Base-by-base conservation (phyloP, 2,797 vertebrate genomes). In the Brachyrhaphis roseni region DNA sequence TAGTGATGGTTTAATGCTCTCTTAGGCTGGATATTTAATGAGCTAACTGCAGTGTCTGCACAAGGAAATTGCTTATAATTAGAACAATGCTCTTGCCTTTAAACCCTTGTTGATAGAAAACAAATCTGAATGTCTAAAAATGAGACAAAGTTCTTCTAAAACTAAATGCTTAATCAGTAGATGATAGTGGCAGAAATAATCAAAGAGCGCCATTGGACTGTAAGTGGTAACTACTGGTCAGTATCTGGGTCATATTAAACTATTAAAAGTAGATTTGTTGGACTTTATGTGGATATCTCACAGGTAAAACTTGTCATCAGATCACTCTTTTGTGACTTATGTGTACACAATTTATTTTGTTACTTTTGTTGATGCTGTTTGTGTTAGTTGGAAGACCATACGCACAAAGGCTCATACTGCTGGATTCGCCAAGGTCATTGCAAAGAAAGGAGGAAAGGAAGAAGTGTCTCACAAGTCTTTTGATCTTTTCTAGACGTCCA, bases 391-490 rank as follows among this genome's bases (percentile, higher is more conserved):
- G 57, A 77, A 66, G 28, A 80, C 46, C 64, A 46, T 70, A 47
- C n/a, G 78, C 76, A 80, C 16, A 46, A 31, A 73, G 78, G 84
- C 83, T 78, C 76, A 73, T 79, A 84, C 84, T 88, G 87, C 78
- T 82, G 85, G 81, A 84, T 77, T 79, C 82, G 88, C 86, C 90
- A 94, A 95, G 92, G 94, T 94, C 91, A 81, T 76, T 81, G 85
- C 83, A 76, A 89, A 93, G 64, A 76, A 39, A 75, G 51, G 93
- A 93, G 36, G 26, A 51, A 7, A 80, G 23, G 76, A 36, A 59
- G 41, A 45, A 46, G 26, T 85, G 78, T 88, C 88, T 91, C 78
- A 84, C 80, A 82, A 86, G 86, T 90, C 79, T 93, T 80, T 85
- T 71, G 80, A 87, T 93, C 85, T 90, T 75, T 70, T 76, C 71